Percentiles rank a stretch among this genome's conserved stretches.
Conservation (phyloP, 2,888 invertebrate genomes). For the Meteorus colon region DNA sequence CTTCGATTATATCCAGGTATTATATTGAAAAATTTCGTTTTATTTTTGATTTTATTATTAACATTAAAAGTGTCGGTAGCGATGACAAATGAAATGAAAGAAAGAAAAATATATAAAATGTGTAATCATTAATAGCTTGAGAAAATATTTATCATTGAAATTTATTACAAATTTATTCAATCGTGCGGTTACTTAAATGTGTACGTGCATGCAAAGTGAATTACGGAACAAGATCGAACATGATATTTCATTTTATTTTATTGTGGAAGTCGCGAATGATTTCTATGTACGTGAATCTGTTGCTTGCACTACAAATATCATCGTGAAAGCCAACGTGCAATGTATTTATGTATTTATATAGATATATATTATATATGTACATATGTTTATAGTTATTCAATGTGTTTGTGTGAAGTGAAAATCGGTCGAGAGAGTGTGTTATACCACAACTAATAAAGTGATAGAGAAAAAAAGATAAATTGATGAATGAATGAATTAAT, state of each 20-base stretch:
- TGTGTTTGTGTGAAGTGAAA: conserved; percentile 48
- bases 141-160: conserved; percentile 5
- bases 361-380: conserved; percentile 35
- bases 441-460: conserved; percentile 12
- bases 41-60: neutral
- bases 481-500: neutral
- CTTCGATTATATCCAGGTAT: conserved; percentile 85
- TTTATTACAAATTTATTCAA: conserved; percentile 35
- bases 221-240: conserved; percentile 25
- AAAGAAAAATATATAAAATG: neutral
- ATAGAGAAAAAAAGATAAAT: neutral
- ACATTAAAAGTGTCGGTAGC: neutral
- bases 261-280: neutral
- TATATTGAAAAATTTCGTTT: neutral
- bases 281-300: neutral
- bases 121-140: neutral
- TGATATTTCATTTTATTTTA: conserved; percentile 8
- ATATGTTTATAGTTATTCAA: conserved; percentile 23
- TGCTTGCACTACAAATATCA: conserved; percentile 26
- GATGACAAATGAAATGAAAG: neutral
- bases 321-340: conserved; percentile 45
- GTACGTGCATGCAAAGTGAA: neutral
- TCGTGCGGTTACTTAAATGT: conserved; percentile 2
- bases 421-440: conserved; percentile 38
- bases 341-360: conserved; percentile 30